These are phyloP conservation scores for Crocodylus rhombifer DNA, from an alignment of 2,797 vertebrate species.

Conservation along the genomic window DNA sequence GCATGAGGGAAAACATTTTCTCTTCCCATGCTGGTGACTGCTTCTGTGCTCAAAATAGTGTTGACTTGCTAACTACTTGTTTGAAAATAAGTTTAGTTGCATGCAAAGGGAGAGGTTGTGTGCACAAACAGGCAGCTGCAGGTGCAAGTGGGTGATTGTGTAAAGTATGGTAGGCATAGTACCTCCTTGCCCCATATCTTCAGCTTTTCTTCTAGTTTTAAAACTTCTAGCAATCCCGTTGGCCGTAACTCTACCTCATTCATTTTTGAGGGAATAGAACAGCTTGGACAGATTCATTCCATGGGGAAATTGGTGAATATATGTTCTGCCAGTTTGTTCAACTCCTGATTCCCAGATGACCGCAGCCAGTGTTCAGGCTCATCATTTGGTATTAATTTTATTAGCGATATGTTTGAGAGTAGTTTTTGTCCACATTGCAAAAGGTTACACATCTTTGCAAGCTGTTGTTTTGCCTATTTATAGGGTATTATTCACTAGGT, in stretches of 20 bases:
- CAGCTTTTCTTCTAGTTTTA: background rate
- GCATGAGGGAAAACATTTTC: background rate
- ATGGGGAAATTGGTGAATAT: background rate
- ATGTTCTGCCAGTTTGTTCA: background rate
- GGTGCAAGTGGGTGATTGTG: background rate
- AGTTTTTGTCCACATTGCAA: background rate
- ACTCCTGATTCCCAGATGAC: background rate
- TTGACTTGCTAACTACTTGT: background rate
- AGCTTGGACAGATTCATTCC: background rate
- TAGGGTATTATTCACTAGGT: conserved; percentile 61
- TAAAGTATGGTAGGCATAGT: background rate
- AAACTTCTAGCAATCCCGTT: background rate
- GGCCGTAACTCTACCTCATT: background rate
- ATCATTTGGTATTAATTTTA: background rate
- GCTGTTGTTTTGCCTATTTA: conserved; percentile 61
- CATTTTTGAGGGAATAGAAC: background rate
- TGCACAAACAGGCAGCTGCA: background rate
- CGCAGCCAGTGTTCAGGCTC: background rate
- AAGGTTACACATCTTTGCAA: conserved; percentile 9
- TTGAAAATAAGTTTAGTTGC: conserved; percentile 2
- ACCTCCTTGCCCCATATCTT: background rate
- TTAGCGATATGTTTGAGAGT: background rate
- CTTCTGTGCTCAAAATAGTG: background rate
- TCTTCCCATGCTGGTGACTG: background rate
- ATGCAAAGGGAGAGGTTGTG: conserved; percentile 15